Conservation (phyloP, 1,140 invertebrate genomes). For the Brachionus koreanus region DNA sequence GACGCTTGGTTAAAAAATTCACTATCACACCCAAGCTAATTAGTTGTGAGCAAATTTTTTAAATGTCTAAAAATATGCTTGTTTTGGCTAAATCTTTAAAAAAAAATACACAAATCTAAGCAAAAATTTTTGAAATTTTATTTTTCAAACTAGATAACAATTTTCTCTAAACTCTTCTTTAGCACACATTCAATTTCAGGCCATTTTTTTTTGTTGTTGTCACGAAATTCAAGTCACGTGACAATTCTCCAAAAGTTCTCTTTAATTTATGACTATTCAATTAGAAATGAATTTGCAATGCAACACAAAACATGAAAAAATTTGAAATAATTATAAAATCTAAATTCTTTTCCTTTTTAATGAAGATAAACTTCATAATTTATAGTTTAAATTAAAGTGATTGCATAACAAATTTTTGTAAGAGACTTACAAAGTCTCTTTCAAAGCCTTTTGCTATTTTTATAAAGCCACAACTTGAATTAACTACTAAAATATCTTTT, state of each 20-base stretch:
- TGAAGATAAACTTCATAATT: conserved; percentile 11
- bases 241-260: background rate
- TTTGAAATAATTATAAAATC: conserved; percentile 5
- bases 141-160: background rate
- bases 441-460: background rate
- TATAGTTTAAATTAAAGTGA: background rate
- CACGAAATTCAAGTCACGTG: background rate
- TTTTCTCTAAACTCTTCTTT: background rate
- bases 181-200: background rate
- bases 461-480: background rate
- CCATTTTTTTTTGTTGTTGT: too few relatives aligned
- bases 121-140: background rate
- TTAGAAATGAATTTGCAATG: background rate
- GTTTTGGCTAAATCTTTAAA: background rate
- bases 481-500: background rate
- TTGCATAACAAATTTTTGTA: background rate
- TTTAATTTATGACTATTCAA: background rate
- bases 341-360: background rate
- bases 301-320: background rate
- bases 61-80: background rate
- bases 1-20: background rate
- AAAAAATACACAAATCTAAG: background rate
- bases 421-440: background rate
- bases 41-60: background rate
- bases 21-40: background rate